Evolutionary conservation across 2,797 vertebrate genomes (phyloP), one percentile per base, ranked within the genome.

Genomic region (Crypturellus tataupa): DNA sequence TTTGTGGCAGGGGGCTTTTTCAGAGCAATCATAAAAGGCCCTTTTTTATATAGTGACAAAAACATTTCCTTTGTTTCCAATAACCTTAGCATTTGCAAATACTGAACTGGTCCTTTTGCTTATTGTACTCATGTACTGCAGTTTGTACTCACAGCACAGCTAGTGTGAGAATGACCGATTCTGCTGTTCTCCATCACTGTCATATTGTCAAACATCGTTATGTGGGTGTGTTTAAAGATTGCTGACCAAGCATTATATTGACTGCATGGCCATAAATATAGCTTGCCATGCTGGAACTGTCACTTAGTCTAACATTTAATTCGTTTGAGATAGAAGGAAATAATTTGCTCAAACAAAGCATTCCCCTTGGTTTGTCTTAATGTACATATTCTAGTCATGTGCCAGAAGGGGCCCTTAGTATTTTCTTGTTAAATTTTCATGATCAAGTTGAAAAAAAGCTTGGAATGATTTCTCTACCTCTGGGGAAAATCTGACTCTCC

Each of bases 401-500:
- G 42, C 62, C 59, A 65, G 81, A 90, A 72, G 0, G 69, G 0
- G n/a, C 58, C 80, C 55, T 92, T 0, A 0, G 58, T 91, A 85
- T 84, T 83, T 91, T 92, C 86, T 77, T 91, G 71, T 95, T 94
- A 93, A 96, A 94, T 33, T 96, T 96, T 93, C 77, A 81, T 51
- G 59, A 89, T 63, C 68, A 88, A 93, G 93, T 59, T 89, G 90
- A 78, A 91, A 71, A 90, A 87, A 94, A 93, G 44, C 77, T 95
- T 85, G 89, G 49, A 96, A 89, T 89, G 85, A 88, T 94, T 96
- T 94, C 75, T 94, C 87, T 85, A 14, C 63, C 86, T 96, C 75
- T 91, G 59, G 88, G 70, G 71, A 93, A 87, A 95, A 94, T 79
- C 92, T 87, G 71, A 92, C 77, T 85, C 73, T 93, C 88, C 83